Evolutionary conservation across 2,113 vertebrate species (phyloP).

Genomic region (Xiphophorus hellerii): DNA sequence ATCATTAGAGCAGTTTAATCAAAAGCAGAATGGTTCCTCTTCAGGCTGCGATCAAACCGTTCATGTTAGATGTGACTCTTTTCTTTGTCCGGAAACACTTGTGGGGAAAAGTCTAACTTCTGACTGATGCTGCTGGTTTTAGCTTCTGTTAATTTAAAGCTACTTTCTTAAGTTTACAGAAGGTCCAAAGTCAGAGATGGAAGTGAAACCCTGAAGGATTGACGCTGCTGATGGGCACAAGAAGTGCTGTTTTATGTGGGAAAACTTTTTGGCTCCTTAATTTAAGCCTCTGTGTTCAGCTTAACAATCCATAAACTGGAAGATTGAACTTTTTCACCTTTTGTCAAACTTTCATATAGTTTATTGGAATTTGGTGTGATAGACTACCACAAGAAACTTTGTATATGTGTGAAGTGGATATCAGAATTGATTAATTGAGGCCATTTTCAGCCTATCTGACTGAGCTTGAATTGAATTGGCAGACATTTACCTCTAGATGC

Average conservation of each 20-base stretch:
- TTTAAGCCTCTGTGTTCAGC: not conserved
- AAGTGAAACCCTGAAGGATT: not conserved
- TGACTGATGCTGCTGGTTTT: not conserved
- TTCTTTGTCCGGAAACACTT: not conserved
- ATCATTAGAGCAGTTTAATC: slow-evolving; percentile 1
- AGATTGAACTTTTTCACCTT: not conserved
- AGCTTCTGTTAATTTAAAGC: not conserved
- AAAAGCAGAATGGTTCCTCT: not conserved
- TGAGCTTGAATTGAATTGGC: not conserved
- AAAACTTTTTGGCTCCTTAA: not conserved
- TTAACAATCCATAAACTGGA: not conserved
- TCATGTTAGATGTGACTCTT: not conserved
- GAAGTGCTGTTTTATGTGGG: not conserved
- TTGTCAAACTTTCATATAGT: not conserved
- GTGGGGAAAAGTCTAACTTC: not conserved
- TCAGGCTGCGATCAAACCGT: not conserved
- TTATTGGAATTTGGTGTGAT: not conserved
- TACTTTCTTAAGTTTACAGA: not conserved
- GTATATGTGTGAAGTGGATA: not conserved
- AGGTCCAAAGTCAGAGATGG: not conserved
- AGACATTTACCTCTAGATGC: not conserved
- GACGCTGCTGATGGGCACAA: not conserved
- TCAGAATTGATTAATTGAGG: too few species aligned
- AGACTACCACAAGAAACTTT: not conserved
- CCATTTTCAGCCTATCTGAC: not conserved